These are phyloP conservation scores for Steinernema scapterisci DNA, from an alignment of 2,888 invertebrate species.

Conservation along the genomic window DNA sequence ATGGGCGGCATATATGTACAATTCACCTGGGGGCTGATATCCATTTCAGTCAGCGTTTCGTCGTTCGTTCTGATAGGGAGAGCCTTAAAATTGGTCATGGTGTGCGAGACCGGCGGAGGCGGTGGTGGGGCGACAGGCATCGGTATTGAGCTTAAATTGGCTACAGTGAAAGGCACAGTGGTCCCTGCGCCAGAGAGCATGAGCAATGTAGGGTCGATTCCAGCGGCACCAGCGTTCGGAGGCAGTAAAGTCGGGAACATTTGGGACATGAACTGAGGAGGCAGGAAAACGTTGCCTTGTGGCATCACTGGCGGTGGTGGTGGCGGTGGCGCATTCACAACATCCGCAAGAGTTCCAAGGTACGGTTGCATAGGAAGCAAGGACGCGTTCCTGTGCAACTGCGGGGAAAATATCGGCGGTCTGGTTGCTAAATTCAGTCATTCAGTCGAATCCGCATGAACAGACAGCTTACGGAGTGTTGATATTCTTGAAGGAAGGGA, in stretches of 20 bases:
- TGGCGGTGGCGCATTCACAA: not conserved
- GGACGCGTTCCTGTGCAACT: not conserved
- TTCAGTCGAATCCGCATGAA: too few species aligned
- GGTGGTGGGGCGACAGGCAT: constrained; percentile 15
- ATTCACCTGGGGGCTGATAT: constrained; percentile 12
- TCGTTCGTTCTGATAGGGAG: not conserved
- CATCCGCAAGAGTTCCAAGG: not conserved
- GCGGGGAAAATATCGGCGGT: not conserved
- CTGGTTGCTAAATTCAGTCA: not conserved
- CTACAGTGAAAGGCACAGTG: constrained; percentile 5
- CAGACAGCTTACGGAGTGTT: not conserved
- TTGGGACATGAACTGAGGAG: not conserved
- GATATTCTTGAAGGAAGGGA: not conserved
- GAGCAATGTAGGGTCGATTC: not conserved
- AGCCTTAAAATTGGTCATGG: not conserved
- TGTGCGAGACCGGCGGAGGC: constrained; percentile 13
- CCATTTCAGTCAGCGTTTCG: constrained; percentile 13
- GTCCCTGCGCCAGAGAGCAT: not conserved
- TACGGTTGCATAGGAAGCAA: constrained; percentile 3
- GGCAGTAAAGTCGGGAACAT: not conserved
- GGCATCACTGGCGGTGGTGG: constrained; percentile 10
- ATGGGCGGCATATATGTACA: not conserved
- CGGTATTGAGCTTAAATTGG: not conserved
- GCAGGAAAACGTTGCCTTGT: constrained; percentile 7
- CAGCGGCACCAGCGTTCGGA: not conserved